Conservation (phyloP, 2,113 vertebrate species). For the Dasyurus viverrinus region DNA sequence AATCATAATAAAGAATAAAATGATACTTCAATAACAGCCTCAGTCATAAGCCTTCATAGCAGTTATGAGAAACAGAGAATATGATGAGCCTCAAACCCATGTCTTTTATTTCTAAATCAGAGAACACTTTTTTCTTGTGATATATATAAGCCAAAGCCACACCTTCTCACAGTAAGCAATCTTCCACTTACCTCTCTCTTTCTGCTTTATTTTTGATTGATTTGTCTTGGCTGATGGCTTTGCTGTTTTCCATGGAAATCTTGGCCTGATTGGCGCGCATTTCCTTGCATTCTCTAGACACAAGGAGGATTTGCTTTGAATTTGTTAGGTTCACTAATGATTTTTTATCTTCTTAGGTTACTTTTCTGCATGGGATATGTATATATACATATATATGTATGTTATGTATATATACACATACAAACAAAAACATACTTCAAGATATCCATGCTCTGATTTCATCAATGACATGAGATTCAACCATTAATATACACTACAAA, state of each 20-base stretch:
- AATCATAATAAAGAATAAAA: not conserved
- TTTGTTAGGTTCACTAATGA: not conserved
- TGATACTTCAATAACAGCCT: not conserved
- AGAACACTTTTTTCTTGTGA: not conserved
- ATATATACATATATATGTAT: not conserved
- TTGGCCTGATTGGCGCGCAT: constrained; percentile 99
- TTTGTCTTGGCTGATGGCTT: constrained; percentile 99
- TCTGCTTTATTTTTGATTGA: constrained; percentile 99
- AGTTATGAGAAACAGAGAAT: constrained; percentile 40
- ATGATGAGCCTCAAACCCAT: not conserved
- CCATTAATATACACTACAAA: not conserved
- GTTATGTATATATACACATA: no score
- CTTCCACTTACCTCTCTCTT: constrained; percentile 91
- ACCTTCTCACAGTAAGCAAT: not conserved
- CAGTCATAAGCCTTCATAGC: not conserved
- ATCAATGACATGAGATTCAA: not conserved
- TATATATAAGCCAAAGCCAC: not conserved
- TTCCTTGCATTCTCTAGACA: constrained; percentile 95
- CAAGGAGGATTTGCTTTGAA: constrained; percentile 36
- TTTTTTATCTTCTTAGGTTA: not conserved
- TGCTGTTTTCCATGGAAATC: constrained; percentile 99
- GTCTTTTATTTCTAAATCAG: not conserved
- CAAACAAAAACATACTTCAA: not conserved
- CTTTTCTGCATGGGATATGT: not conserved
- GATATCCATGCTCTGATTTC: not conserved